These are phyloP conservation scores for Choristoneura fumiferana DNA, from an alignment of 1,140 invertebrate genomes.

Conservation along the genomic window DNA sequence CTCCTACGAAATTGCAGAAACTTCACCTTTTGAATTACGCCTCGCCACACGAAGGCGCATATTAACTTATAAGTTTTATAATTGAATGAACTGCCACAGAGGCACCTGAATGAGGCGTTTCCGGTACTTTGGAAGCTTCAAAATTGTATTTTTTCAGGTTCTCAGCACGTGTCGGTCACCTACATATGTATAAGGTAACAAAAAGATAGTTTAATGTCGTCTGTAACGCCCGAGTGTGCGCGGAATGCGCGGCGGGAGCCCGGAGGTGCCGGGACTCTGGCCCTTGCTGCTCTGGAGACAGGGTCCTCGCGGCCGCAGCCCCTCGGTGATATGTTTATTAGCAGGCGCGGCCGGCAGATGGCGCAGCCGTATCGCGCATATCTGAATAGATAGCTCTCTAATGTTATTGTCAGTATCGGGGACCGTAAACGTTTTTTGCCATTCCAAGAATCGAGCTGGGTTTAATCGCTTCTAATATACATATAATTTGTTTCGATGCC, in stretches of 20 bases:
- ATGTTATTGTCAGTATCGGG: no score
- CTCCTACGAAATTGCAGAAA: conserved; percentile 5
- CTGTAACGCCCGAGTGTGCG: neutral
- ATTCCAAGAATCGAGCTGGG: neutral
- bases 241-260: conserved; percentile 8
- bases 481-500: conserved; percentile 13
- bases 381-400: conserved; percentile 60
- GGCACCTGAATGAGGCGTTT: neutral
- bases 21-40: neutral
- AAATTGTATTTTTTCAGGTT: conserved; percentile 11
- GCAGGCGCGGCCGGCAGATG: conserved; percentile 20
- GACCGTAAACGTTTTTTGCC: neutral
- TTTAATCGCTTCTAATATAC: conserved; percentile 10
- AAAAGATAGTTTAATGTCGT: conserved; percentile 8
- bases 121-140: conserved; percentile 9
- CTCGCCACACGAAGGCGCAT: no score
- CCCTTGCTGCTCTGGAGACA: neutral
- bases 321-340: conserved; percentile 22
- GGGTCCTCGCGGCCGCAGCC: neutral
- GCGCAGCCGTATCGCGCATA: conserved; percentile 41
- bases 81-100: neutral
- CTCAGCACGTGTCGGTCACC: conserved; percentile 1
- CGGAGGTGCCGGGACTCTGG: neutral
- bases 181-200: conserved; percentile 14
- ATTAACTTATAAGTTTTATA: conserved; percentile 12